Conservation (phyloP, 2,888 invertebrate species). For the Scaptomyza polygonia region DNA sequence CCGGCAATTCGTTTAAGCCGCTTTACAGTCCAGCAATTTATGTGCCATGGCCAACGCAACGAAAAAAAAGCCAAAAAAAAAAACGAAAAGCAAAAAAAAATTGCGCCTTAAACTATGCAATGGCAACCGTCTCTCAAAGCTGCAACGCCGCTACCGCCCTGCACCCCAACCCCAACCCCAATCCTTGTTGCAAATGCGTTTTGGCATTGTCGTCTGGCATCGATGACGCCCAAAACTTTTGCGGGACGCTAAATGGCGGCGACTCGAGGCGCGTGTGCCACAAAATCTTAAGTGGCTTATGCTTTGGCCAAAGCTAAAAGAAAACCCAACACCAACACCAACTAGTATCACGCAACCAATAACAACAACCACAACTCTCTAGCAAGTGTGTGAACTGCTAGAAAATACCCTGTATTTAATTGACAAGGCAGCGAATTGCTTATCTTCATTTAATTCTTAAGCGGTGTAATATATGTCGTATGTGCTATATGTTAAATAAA, state of each 20-base stretch:
- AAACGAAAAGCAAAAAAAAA: background rate
- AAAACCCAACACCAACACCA: constrained; percentile 21
- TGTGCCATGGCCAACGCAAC: constrained; percentile 61
- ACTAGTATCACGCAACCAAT: constrained; percentile 17
- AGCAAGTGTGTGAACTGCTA: background rate
- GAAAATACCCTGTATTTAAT: background rate
- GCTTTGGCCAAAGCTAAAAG: constrained; percentile 63
- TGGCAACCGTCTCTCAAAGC: constrained; percentile 5
- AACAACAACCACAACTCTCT: constrained; percentile 34
- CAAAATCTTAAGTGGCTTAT: constrained; percentile 80
- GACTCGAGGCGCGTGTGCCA: constrained; percentile 78
- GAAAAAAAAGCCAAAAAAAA: background rate
- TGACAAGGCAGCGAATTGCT: too few species aligned
- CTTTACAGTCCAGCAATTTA: constrained; percentile 76
- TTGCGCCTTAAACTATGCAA: constrained; percentile 73
- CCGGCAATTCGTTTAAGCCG: constrained; percentile 79
- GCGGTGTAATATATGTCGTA: too few species aligned
- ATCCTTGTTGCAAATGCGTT: constrained; percentile 63
- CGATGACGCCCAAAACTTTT: constrained; percentile 76
- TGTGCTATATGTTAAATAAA: too few species aligned
- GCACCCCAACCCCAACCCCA: background rate
- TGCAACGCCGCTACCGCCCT: background rate
- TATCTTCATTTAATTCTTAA: too few species aligned
- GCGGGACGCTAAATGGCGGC: constrained; percentile 76
- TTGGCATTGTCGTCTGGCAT: constrained; percentile 62